Evolutionary conservation across 2,888 invertebrate species (phyloP).

Genomic region (Hanleya hanleyi): DNA sequence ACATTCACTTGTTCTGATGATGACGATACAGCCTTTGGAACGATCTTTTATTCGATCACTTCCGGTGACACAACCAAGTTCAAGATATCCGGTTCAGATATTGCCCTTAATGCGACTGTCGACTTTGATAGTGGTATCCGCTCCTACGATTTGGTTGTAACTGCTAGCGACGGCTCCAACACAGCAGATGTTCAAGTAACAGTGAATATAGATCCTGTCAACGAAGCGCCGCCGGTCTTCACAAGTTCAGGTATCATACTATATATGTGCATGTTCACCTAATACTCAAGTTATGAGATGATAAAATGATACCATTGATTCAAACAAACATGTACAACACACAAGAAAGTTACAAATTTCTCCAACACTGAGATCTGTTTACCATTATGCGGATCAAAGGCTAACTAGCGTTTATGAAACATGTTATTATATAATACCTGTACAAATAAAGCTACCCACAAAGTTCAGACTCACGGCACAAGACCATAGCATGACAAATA

Average conservation of each 20-base stretch:
- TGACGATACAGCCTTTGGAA: slow-evolving; percentile 20
- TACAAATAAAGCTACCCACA: too few species aligned
- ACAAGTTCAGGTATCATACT: slow-evolving; percentile 30
- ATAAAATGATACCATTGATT: too few species aligned
- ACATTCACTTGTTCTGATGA: slow-evolving; percentile 33
- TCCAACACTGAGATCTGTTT: too few species aligned
- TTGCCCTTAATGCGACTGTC: slow-evolving; percentile 35
- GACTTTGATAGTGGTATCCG: slow-evolving; percentile 39
- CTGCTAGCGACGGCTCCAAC: slow-evolving; percentile 38
- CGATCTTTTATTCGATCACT: slow-evolving; percentile 33
- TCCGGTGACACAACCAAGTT: slow-evolving; percentile 41
- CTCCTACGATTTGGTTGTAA: slow-evolving; percentile 35
- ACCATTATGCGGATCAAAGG: too few species aligned
- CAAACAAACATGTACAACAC: too few species aligned
- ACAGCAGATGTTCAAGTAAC: slow-evolving; percentile 31
- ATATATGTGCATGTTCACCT: neutral
- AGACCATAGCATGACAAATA: too few species aligned
- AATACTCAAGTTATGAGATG: too few species aligned
- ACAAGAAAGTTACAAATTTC: too few species aligned
- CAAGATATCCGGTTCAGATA: slow-evolving; percentile 27
- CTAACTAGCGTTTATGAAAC: too few species aligned
- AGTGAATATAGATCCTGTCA: slow-evolving; percentile 39
- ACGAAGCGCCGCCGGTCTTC: slow-evolving; percentile 45
- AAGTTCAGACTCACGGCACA: too few species aligned
- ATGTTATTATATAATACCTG: too few species aligned